Base-by-base conservation (phyloP, 2,888 invertebrate species). In the Pardosa pseudoannulata region DNA sequence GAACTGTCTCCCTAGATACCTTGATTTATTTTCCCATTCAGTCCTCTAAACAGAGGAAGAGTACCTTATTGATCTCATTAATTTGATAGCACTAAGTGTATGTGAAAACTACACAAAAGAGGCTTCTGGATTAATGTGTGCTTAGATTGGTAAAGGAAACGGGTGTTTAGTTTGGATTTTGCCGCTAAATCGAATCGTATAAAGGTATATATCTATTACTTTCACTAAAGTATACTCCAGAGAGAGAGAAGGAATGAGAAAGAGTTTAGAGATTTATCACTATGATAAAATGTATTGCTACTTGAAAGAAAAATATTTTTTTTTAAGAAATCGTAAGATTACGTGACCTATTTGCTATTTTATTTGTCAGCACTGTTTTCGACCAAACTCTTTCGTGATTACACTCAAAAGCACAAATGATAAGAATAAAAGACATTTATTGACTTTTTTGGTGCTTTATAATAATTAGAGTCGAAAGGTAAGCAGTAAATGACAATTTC, bases 281-380 rank as follows among this genome's bases (percentile, higher is more conserved):
- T 16, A 16, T 7, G 64, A 64, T 56, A 41, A n/a, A n/a, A 39
- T 39, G 41, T 64, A 16, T 46, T 2, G 2, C 1, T 46, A 16
- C 2, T 16, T 2, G 46, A 46, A 46, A 2, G 5, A 23, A 80
- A 71, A 46, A 62, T 62, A 73, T 73, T 73, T 65, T 64, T 6
- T 23, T 71, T 65, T 80, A 73, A 80, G 73, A 71, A 71, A 81
- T 73, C 31, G 50, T 28, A 19, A 68, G 68, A 74, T 68, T 74
- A 81, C 80, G 80, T 81, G 80, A 81, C 74, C 56, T n/a, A 28
- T 28, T 67, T 16, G 50, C n/a, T 65, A 56, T 74, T 80, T 80
- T 72, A 46, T 72, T 32, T 64, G 29, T 31, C 67, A 65, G 28
- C 72, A 23, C 32, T 39, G 65, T 62, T 72, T 67, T 46, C 32